Evolutionary conservation across 1,140 invertebrate species (phyloP).

Genomic region (Drosophila miranda): DNA sequence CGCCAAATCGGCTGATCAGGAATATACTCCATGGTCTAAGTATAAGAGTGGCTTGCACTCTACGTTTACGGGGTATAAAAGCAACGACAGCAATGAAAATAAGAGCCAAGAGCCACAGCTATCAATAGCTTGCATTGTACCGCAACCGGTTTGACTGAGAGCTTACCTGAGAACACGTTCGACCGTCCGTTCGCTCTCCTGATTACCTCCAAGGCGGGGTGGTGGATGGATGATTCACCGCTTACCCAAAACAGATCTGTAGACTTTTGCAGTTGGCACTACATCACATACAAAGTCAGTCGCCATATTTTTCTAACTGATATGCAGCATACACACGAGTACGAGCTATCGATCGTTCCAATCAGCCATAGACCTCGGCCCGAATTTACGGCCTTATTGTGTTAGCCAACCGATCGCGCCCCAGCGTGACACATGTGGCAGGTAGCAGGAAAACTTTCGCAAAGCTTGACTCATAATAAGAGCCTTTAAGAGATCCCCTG

Average conservation of each 20-base stretch:
- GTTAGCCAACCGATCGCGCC: neutral
- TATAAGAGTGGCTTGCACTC: too few relatives aligned
- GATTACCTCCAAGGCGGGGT: conserved; percentile 37
- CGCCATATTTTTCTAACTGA: conserved; percentile 33
- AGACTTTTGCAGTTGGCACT: conserved; percentile 49
- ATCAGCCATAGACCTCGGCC: conserved; percentile 4
- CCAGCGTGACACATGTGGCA: conserved; percentile 29
- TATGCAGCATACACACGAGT: too few relatives aligned
- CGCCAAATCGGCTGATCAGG: too few relatives aligned
- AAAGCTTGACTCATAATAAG: conserved; percentile 22
- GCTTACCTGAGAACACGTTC: conserved; percentile 13
- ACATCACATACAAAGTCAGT: conserved; percentile 13
- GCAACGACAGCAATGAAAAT: too few relatives aligned
- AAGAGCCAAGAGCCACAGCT: neutral
- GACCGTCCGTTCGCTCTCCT: conserved; percentile 7
- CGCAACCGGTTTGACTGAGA: conserved; percentile 30
- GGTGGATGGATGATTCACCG: conserved; percentile 4
- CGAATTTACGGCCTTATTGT: conserved; percentile 19
- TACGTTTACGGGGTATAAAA: too few relatives aligned
- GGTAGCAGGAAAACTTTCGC: conserved; percentile 20
- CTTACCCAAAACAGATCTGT: conserved; percentile 21
- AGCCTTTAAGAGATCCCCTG: conserved; percentile 9
- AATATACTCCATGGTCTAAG: too few relatives aligned
- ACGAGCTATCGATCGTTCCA: conserved; percentile 8
- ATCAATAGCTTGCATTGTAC: conserved; percentile 25